A percentile compares a stretch with the other conserved stretches of the same genome.
phyloP scores from a whole-genome alignment of 1,140 invertebrate genomes.

The Campoletis sonorensis region DNA sequence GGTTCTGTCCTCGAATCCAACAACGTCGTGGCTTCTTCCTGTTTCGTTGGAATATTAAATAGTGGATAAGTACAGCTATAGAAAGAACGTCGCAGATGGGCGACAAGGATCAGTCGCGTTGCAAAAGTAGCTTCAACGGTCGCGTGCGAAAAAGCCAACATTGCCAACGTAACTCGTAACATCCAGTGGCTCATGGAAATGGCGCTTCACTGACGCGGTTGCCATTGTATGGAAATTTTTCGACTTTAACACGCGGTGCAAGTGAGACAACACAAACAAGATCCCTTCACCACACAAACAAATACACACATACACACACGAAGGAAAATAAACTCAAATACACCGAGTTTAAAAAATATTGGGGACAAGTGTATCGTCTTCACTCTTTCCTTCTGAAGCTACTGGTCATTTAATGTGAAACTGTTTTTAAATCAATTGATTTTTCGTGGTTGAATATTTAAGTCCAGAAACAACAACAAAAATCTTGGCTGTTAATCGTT shows the following conservation, averaged over 20 bases:
- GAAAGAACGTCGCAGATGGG: background rate
- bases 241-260: constrained; percentile 45
- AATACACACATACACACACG: too few species aligned
- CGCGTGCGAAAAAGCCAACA: constrained; percentile 69
- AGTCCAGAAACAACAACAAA: too few species aligned
- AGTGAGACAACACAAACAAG: constrained; percentile 51
- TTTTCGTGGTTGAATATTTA: too few species aligned
- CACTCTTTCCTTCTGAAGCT: background rate
- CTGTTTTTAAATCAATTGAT: background rate
- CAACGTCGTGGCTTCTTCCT: constrained; percentile 27
- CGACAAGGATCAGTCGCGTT: constrained; percentile 54
- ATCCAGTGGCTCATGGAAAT: constrained; percentile 68
- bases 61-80: constrained; percentile 7
- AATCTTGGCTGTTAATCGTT: too few species aligned
- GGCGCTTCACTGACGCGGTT: constrained; percentile 51
- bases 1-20: constrained; percentile 22
- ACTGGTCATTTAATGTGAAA: background rate
- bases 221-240: constrained; percentile 64
- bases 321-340: background rate
- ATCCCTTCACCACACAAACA: too few species aligned
- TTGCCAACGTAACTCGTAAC: constrained; percentile 31
- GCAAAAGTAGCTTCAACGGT: constrained; percentile 58
- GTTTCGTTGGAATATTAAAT: constrained; percentile 31
- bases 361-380: constrained; percentile 25
- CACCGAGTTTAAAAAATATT: background rate